These are phyloP conservation scores for Prunella strophiata DNA, from an alignment of 2,797 vertebrate genomes.

Conservation along the genomic window DNA sequence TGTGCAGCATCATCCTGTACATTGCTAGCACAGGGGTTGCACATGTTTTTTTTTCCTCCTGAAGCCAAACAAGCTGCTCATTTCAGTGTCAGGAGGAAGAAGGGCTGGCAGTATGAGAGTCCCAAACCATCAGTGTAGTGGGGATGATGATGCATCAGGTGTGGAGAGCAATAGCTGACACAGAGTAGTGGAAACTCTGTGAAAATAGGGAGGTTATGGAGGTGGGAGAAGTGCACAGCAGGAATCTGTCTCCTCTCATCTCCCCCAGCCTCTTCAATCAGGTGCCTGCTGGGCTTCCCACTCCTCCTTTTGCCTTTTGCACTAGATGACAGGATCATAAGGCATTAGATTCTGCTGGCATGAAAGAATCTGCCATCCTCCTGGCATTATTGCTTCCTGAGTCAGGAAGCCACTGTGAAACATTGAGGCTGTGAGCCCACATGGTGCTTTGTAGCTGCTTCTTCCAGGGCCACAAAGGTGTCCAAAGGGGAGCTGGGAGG, in stretches of 20 bases:
- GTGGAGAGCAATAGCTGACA: not conserved
- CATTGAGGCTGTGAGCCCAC: not conserved
- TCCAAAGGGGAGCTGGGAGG: not conserved
- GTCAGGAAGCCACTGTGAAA: rapidly evolving
- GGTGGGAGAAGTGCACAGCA: conserved; percentile 30
- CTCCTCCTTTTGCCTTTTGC: conserved; percentile 22
- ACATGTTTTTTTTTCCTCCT: rapidly evolving
- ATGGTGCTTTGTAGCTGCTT: not conserved
- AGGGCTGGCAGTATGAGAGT: not conserved
- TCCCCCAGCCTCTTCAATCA: conserved; percentile 49
- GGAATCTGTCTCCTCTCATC: not conserved
- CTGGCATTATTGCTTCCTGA: not conserved
- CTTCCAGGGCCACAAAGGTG: not conserved
- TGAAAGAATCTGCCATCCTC: not conserved
- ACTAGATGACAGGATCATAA: not conserved
- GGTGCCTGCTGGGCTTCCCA: conserved; percentile 36
- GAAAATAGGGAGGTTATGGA: conserved; percentile 42
- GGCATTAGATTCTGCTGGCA: not conserved
- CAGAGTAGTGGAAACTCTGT: not conserved
- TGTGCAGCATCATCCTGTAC: not conserved
- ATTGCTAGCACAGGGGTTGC: rapidly evolving
- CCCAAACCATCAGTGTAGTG: not conserved
- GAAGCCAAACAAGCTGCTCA: not conserved
- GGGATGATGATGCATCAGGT: not conserved
- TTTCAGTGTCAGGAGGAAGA: not conserved